phyloP scores from a whole-genome alignment of 2,888 invertebrate genomes.

The Celastrina argiolus region DNA sequence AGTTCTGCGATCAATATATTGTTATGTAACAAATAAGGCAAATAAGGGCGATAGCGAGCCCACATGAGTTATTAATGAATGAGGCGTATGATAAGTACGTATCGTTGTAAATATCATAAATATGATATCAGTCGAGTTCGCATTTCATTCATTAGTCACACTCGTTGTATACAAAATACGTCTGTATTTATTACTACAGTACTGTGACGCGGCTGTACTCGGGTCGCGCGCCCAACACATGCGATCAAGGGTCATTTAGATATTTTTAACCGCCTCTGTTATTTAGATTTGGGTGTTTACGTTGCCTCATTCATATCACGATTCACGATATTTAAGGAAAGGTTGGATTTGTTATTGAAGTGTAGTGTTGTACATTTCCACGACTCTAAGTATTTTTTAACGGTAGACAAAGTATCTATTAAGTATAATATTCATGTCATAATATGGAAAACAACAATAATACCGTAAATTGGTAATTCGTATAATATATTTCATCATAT shows the following conservation, averaged over 20 bases:
- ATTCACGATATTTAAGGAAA: neutral
- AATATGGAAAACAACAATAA: no score
- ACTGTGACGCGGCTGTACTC: neutral
- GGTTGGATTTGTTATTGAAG: no score
- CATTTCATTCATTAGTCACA: slow-evolving; percentile 19
- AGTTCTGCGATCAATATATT: slow-evolving; percentile 20
- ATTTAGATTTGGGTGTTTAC: neutral
- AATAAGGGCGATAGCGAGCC: slow-evolving; percentile 28
- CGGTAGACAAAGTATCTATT: no score
- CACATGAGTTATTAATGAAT: slow-evolving; percentile 5
- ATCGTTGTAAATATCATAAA: slow-evolving; percentile 18
- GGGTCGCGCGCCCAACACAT: neutral
- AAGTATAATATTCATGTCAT: no score
- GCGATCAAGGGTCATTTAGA: neutral
- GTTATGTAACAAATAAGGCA: slow-evolving; percentile 33
- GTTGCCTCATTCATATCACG: neutral
- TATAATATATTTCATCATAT: no score
- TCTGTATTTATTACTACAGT: neutral
- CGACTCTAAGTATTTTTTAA: no score
- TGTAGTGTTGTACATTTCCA: no score
- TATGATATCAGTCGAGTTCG: slow-evolving; percentile 16
- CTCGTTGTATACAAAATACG: neutral
- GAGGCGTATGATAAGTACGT: slow-evolving; percentile 29
- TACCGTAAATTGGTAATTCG: no score
- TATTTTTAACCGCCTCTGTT: slow-evolving; percentile 4